Evolutionary conservation across 2,797 vertebrate genomes (phyloP).

Genomic region (Otolemur crassicaudatus): DNA sequence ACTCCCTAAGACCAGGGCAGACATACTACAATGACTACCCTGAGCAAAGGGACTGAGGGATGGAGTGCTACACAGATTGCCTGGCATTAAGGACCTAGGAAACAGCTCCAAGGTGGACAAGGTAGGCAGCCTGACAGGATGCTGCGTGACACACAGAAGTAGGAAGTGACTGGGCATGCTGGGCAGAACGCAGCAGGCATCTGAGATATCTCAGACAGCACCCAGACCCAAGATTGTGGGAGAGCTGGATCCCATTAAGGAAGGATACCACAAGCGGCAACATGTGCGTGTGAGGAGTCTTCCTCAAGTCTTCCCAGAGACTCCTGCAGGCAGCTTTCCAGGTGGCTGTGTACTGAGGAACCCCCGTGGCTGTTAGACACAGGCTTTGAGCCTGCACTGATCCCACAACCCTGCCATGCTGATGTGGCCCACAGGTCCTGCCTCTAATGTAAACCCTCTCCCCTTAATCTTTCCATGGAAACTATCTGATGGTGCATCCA

Average conservation of each 20-base stretch:
- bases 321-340: not conserved
- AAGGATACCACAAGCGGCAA: not conserved
- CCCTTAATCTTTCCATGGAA: not conserved
- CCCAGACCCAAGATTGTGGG: not conserved
- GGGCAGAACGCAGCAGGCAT: not conserved
- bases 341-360: not conserved
- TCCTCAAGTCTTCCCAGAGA: not conserved
- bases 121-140: not conserved
- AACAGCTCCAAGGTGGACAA: not conserved
- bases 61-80: not conserved
- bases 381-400: not conserved
- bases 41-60: not conserved
- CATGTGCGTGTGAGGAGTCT: not conserved
- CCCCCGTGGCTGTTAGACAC: not conserved
- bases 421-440: not conserved
- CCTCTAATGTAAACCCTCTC: not conserved
- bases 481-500: not conserved
- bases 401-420: not conserved
- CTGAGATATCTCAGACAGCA: not conserved
- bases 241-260: not conserved
- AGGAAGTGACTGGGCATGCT: too few species aligned
- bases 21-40: not conserved
- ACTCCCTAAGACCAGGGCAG: not conserved
- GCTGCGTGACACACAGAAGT: not conserved
- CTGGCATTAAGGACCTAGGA: not conserved